Evolutionary conservation across 1,140 invertebrate genomes (phyloP), one percentile per base, ranked within the genome.

Genomic region (Agrypnia vestita): DNA sequence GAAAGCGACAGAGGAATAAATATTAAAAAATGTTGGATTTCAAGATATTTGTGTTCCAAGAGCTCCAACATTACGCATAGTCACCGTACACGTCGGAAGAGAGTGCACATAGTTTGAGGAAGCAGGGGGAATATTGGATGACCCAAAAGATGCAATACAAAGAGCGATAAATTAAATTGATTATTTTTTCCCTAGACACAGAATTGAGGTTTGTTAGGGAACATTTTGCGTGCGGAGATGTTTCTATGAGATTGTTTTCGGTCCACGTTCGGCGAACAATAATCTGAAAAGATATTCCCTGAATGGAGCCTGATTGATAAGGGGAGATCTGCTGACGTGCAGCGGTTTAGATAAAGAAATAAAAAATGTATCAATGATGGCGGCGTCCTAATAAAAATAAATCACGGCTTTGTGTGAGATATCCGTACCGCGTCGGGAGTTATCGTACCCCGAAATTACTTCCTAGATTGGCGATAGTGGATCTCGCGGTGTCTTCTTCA

Each of bases 111-210:
- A 15, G 13, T 64, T 35, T 64, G 25, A 64, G n/a, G 61, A 21
- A 64, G 25, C n/a, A n/a, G 35, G 25, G 61, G 25, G 13, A 43
- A 64, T n/a, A n/a, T 25, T 15, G 35, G 35, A 64, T 11, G 19
- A n/a, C 61, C 19, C 61, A 64, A 64, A 64, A 64, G 61, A 64
- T 64, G 61, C 61, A 64, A 64, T 43, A 64, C 61, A 64, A 64
- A 21, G 17, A 21, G 21, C 15, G 55, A 21, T 19, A 21, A 59
- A 59, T 59, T 64, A 64, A 64, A n/a, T 64, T 64, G 61, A 64
- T 64, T 64, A 35, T 64, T 43, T 59, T n/a, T 64, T 44, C 61
- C 61, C 61, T 64, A 13, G 9, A 35, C 13, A 51, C 49, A 35
- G 25, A 6, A 35, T 35, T 35, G 25, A 35, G 25, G 25, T 59